These are phyloP conservation scores for Vesta saturnalis DNA, from an alignment of 2,888 invertebrate genomes.

Conservation along the genomic window DNA sequence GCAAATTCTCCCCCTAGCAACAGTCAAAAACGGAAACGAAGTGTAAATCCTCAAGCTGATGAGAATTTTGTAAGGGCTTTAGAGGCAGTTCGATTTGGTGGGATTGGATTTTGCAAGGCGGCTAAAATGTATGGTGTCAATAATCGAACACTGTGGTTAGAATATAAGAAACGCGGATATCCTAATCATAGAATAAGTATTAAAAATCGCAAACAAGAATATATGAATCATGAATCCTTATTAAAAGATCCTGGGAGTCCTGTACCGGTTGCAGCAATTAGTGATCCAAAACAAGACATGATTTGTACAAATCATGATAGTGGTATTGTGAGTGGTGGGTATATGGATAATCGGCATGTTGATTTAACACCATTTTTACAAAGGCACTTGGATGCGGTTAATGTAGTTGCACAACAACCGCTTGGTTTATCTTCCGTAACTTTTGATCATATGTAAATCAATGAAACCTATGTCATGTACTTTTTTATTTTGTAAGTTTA, in stretches of 20 bases:
- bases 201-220: slow-evolving; percentile 76
- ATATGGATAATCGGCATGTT: slow-evolving; percentile 76
- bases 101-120: slow-evolving; percentile 87
- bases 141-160: slow-evolving; percentile 85
- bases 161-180: slow-evolving; percentile 86
- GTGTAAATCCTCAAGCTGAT: slow-evolving; percentile 82
- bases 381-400: slow-evolving; percentile 53
- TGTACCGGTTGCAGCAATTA: not conserved
- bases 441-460: slow-evolving; percentile 77
- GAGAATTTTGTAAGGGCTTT: slow-evolving; percentile 84
- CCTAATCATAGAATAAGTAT: slow-evolving; percentile 83
- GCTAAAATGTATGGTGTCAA: slow-evolving; percentile 86
- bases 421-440: slow-evolving; percentile 80
- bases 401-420: slow-evolving; percentile 60
- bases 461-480: not conserved
- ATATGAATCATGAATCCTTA: slow-evolving; percentile 54
- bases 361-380: slow-evolving; percentile 73
- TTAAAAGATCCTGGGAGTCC: slow-evolving; percentile 60
- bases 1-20: slow-evolving; percentile 60
- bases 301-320: slow-evolving; percentile 57
- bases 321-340: slow-evolving; percentile 70
- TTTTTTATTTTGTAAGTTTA: not conserved
- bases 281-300: slow-evolving; percentile 51
- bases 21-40: slow-evolving; percentile 73
- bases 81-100: slow-evolving; percentile 84